Conservation (phyloP, 1,140 invertebrate genomes). For the Hermetia illucens region DNA sequence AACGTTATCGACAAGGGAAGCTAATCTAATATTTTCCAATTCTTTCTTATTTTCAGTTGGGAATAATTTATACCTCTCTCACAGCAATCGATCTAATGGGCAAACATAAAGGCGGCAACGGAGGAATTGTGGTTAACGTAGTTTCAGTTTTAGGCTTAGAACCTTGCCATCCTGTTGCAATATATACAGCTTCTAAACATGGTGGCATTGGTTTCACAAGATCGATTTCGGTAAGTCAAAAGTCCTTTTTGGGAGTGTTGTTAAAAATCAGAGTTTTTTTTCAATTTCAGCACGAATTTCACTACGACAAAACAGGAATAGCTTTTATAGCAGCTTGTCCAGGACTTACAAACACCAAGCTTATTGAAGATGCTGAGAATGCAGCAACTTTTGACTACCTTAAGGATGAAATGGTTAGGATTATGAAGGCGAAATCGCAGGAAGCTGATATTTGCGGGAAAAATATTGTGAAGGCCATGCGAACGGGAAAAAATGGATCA, state of each 20-base stretch:
- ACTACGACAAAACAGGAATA: conserved; percentile 7
- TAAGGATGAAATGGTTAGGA: conserved; percentile 3
- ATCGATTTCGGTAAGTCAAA: conserved; percentile 7
- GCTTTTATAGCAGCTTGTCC: conserved; percentile 8
- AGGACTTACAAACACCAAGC: conserved; percentile 6
- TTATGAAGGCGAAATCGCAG: conserved; percentile 4
- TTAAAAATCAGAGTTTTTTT: neutral
- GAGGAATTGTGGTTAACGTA: too few species aligned
- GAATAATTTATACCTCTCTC: too few species aligned
- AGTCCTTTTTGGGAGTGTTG: neutral
- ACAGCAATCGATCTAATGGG: too few species aligned
- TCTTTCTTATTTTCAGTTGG: too few species aligned
- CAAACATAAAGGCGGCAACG: too few species aligned
- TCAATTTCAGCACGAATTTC: conserved; percentile 5
- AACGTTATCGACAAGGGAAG: too few species aligned
- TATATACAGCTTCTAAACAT: conserved; percentile 9
- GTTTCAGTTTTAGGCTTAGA: conserved; percentile 7
- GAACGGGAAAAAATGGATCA: conserved; percentile 5
- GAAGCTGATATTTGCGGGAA: conserved; percentile 5
- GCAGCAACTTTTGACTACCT: conserved; percentile 8
- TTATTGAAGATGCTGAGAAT: conserved; percentile 5
- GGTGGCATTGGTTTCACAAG: conserved; percentile 9
- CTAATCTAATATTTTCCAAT: too few species aligned
- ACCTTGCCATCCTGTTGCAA: conserved; percentile 4
- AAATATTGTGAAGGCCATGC: conserved; percentile 5